A percentile compares a stretch with the other conserved stretches of the same genome.
These are phyloP conservation scores for Ctenoplectra terminalis DNA, from an alignment of 1,140 invertebrate species.

Conservation along the genomic window DNA sequence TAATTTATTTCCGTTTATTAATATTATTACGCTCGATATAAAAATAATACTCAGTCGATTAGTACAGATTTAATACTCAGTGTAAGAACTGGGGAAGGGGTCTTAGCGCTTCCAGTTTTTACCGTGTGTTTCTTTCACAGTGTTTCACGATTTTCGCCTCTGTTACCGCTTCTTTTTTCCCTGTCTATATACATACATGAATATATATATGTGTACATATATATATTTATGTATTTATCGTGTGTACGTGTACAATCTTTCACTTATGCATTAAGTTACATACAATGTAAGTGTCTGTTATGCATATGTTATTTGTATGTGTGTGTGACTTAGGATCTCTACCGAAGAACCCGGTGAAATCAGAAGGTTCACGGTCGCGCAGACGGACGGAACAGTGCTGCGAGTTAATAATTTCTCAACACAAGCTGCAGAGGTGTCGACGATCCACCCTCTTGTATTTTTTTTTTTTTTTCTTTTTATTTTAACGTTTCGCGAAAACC, in stretches of 20 bases:
- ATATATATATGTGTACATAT: too few species aligned
- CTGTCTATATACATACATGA: background rate
- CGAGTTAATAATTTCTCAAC: conserved; percentile 23
- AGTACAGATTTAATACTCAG: conserved; percentile 75
- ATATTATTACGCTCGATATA: conserved; percentile 70
- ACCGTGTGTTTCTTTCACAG: background rate
- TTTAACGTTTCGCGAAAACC: conserved; percentile 37
- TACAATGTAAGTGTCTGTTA: conserved; percentile 6
- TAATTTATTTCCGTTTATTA: conserved; percentile 48
- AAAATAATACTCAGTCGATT: conserved; percentile 82
- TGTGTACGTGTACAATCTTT: background rate
- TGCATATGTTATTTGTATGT: too few species aligned
- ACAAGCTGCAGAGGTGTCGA: background rate
- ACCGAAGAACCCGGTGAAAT: conserved; percentile 10
- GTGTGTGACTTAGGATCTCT: conserved; percentile 49
- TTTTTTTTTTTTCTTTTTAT: background rate
- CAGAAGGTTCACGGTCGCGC: conserved; percentile 53
- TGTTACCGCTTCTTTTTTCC: conserved; percentile 1
- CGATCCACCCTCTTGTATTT: background rate
- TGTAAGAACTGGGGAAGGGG: conserved; percentile 65
- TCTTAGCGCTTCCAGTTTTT: conserved; percentile 45
- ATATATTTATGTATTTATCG: too few species aligned
- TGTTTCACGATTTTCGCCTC: conserved; percentile 6
- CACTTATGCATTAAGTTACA: conserved; percentile 7
- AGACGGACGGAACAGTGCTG: conserved; percentile 67